These are phyloP conservation scores for Apis mellifera DNA, from an alignment of 1,140 invertebrate species.

Conservation along the genomic window DNA sequence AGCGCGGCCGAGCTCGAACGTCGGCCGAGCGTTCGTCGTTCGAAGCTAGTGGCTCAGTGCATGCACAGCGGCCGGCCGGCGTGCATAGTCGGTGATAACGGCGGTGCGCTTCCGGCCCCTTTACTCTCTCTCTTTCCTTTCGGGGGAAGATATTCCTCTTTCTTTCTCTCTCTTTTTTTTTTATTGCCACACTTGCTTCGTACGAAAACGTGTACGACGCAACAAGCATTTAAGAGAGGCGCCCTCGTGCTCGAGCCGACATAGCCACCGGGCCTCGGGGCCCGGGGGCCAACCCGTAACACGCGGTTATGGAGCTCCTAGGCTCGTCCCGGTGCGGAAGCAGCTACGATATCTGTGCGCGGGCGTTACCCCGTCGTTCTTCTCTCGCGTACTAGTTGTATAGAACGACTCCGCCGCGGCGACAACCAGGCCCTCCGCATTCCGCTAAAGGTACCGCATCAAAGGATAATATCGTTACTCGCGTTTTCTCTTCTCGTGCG, in stretches of 20 bases:
- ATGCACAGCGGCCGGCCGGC: slow-evolving; percentile 75
- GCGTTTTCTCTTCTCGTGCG: background rate
- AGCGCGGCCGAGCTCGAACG: slow-evolving; percentile 49
- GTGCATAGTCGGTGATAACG: slow-evolving; percentile 62
- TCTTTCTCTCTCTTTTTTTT: background rate
- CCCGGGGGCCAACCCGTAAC: slow-evolving; percentile 46
- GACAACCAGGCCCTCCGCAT: slow-evolving; percentile 8
- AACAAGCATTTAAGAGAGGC: background rate
- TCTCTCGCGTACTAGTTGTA: slow-evolving; percentile 25
- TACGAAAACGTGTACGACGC: slow-evolving; percentile 22
- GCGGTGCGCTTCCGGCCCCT: slow-evolving; percentile 4
- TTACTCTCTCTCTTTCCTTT: background rate
- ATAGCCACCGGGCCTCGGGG: slow-evolving; percentile 54
- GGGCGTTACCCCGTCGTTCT: slow-evolving; percentile 53
- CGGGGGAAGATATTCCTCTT: background rate
- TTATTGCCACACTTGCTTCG: background rate
- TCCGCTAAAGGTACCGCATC: slow-evolving; percentile 31
- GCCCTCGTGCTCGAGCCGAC: slow-evolving; percentile 22
- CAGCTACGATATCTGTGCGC: slow-evolving; percentile 46
- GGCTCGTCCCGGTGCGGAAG: slow-evolving; percentile 43
- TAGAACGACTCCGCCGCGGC: slow-evolving; percentile 20
- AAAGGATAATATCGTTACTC: background rate
- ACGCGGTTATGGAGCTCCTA: slow-evolving; percentile 48
- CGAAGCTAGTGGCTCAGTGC: slow-evolving; percentile 69
- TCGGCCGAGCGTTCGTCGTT: slow-evolving; percentile 51